These are phyloP conservation scores for Brotula barbata DNA, from an alignment of 2,797 vertebrate species.

Conservation along the genomic window DNA sequence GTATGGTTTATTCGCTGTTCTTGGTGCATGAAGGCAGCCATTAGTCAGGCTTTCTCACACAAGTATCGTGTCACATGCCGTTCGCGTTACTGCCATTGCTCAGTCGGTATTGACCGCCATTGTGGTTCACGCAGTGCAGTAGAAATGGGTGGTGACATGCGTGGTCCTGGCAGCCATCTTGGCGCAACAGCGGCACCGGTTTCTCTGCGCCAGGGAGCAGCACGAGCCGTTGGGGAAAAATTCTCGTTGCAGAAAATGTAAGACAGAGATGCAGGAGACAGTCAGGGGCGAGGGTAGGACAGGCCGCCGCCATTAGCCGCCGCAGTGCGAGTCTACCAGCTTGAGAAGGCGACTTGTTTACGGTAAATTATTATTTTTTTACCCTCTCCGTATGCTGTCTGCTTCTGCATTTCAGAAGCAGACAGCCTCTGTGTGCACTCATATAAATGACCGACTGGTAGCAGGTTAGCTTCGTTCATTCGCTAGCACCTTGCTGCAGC, in stretches of 20 bases:
- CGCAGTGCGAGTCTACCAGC: conserved; percentile 62
- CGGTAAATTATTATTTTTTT: conserved; percentile 66
- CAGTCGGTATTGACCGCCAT: conserved; percentile 72
- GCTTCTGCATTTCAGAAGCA: conserved; percentile 29
- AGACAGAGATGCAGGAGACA: conserved; percentile 75
- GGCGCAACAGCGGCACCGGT: conserved; percentile 80
- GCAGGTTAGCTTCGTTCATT: conserved; percentile 35
- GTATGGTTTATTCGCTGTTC: background rate
- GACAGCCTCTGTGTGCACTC: conserved; percentile 24
- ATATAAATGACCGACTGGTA: conserved; percentile 29
- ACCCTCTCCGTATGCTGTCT: background rate
- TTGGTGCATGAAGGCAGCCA: background rate
- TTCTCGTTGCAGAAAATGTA: conserved; percentile 75
- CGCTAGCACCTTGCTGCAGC: conserved; percentile 29
- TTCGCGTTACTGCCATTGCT: conserved; percentile 50
- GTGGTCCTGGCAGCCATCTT: conserved; percentile 81
- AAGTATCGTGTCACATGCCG: conserved; percentile 64
- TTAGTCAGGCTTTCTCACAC: background rate
- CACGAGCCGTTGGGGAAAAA: conserved; percentile 52
- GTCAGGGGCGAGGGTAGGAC: conserved; percentile 75
- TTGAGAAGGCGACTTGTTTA: conserved; percentile 56
- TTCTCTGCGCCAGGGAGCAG: conserved; percentile 81
- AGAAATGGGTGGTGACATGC: conserved; percentile 75
- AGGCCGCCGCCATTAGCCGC: conserved; percentile 79
- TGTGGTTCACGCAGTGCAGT: conserved; percentile 81